phyloP scores from a whole-genome alignment of 2,797 vertebrate genomes.

The Acrossocheilus wenchowensis region DNA sequence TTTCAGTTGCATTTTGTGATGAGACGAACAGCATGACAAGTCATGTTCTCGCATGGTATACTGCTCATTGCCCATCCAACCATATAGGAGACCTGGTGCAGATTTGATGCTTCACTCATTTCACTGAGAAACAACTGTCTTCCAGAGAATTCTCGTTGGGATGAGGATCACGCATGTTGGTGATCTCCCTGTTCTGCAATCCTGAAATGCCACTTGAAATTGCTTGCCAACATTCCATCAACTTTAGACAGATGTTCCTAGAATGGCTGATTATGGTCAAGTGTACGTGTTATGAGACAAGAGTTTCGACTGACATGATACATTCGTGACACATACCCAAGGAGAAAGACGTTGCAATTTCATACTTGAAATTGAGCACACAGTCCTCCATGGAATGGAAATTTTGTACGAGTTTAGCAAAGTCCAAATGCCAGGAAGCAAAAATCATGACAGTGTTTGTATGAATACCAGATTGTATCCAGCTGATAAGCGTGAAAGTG shows the following conservation, averaged over 20 bases:
- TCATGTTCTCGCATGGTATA: neutral
- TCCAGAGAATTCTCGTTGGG: constrained; percentile 23
- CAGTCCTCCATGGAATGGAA: neutral
- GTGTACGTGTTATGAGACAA: constrained; percentile 27
- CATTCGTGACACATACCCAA: constrained; percentile 27
- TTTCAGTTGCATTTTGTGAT: neutral
- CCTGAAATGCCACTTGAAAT: constrained; percentile 43
- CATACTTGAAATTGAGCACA: constrained; percentile 32
- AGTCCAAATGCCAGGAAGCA: constrained; percentile 16
- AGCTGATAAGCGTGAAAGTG: constrained; percentile 24
- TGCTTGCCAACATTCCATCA: constrained; percentile 48
- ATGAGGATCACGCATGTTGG: constrained; percentile 38
- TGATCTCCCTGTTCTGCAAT: constrained; percentile 32
- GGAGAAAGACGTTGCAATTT: constrained; percentile 6
- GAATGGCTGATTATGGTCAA: constrained; percentile 52
- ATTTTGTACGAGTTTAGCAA: neutral
- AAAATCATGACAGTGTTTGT: constrained; percentile 21
- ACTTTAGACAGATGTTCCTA: constrained; percentile 54
- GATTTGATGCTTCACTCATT: constrained; percentile 22
- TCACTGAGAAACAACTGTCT: constrained; percentile 35
- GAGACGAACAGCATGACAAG: neutral
- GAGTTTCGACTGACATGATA: constrained; percentile 10
- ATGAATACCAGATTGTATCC: constrained; percentile 22
- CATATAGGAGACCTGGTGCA: neutral
- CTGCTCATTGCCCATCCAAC: neutral